Conservation (phyloP, 64 coral and sea anemone genomes). For the Pocillopora verrucosa region DNA sequence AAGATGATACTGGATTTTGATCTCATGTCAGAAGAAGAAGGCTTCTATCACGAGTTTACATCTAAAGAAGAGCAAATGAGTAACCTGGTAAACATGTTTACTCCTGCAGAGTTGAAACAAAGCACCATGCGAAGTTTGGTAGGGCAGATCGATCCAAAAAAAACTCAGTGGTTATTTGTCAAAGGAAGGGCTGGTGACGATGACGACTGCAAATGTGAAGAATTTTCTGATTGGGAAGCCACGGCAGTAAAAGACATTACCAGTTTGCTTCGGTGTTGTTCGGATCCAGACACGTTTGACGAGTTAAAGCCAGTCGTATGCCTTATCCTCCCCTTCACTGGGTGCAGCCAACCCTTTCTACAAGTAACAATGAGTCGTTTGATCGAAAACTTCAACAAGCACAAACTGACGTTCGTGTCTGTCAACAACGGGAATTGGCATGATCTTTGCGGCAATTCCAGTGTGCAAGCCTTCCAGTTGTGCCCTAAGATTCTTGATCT, state of each 20-base stretch:
- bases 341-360: conserved; percentile 20
- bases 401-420: conserved; percentile 39
- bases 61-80: conserved; percentile 26
- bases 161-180: conserved; percentile 73
- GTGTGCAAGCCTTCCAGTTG: conserved; percentile 1
- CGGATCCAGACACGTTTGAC: conserved; percentile 61
- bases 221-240: conserved; percentile 36
- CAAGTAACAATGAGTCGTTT: conserved; percentile 44
- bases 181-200: conserved; percentile 45
- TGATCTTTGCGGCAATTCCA: neutral
- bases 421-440: neutral
- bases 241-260: conserved; percentile 2
- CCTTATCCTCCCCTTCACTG: conserved; percentile 43
- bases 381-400: conserved; percentile 52
- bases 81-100: conserved; percentile 41
- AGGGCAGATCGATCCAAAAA: conserved; percentile 45
- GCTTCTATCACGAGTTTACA: conserved; percentile 50
- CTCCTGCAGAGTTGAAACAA: conserved; percentile 41
- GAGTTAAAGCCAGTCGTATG: conserved; percentile 58
- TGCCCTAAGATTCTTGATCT: conserved; percentile 8
- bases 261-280: conserved; percentile 52
- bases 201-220: neutral
- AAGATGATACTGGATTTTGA: conserved; percentile 74
- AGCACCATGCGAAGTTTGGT: neutral
- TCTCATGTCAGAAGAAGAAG: conserved; percentile 54